Conservation (phyloP, 64 coral and sea anemone species). For the Stichodactyla mertensii region DNA sequence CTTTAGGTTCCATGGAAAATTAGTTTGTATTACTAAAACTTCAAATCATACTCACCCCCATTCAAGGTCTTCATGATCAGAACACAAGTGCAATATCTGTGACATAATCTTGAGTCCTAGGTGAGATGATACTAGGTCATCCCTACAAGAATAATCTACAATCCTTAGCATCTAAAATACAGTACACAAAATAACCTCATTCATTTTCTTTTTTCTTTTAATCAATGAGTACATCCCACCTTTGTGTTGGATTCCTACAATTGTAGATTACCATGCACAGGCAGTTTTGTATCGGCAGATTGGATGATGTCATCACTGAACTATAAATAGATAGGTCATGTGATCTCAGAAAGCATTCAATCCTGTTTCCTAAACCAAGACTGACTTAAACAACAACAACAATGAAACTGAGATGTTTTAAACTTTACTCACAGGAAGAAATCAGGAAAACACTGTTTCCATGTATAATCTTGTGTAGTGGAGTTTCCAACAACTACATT, state of each 20-base stretch:
- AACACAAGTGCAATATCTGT: slow-evolving; percentile 50
- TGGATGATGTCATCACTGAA: slow-evolving; percentile 28
- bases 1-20: too few relatives aligned
- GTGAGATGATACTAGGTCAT: slow-evolving; percentile 15
- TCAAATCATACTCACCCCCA: slow-evolving; percentile 39
- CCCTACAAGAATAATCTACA: not conserved
- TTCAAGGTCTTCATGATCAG: slow-evolving; percentile 43
- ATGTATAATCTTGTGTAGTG: slow-evolving; percentile 36
- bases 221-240: not conserved
- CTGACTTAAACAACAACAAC: too few relatives aligned
- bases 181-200: too few relatives aligned
- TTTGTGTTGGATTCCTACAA: slow-evolving; percentile 8
- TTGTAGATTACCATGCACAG: slow-evolving; percentile 68
- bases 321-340: not conserved
- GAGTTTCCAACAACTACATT: slow-evolving; percentile 65
- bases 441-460: slow-evolving; percentile 61
- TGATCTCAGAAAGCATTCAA: too few relatives aligned
- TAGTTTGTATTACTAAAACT: not conserved
- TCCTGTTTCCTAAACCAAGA: too few relatives aligned
- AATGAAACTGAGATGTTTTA: not conserved
- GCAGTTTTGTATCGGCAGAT: slow-evolving; percentile 28
- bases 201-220: not conserved
- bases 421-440: slow-evolving; percentile 72
- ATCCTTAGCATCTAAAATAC: not conserved
- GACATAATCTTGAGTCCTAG: slow-evolving; percentile 45